Evolutionary conservation across 1,140 invertebrate species (phyloP).

Genomic region (Pollicipes pollicipes): DNA sequence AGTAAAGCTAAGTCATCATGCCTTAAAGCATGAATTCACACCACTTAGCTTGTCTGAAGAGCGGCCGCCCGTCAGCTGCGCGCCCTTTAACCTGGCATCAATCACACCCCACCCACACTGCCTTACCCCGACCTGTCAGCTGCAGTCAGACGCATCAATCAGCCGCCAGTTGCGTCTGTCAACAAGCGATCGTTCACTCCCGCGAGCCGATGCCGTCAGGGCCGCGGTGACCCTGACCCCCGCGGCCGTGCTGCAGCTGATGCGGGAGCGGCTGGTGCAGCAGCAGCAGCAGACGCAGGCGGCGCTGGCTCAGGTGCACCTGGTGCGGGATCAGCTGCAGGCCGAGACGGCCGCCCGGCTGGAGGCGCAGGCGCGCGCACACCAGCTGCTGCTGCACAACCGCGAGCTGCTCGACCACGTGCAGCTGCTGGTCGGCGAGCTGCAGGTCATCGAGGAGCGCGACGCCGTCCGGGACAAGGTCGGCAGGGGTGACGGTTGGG

Average conservation of each 20-base stretch:
- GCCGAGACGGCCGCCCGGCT: slow-evolving; percentile 82
- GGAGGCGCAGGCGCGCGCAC: slow-evolving; percentile 82
- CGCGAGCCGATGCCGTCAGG: too few relatives aligned
- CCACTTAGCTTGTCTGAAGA: too few relatives aligned
- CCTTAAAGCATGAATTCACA: too few relatives aligned
- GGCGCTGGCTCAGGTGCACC: slow-evolving; percentile 71
- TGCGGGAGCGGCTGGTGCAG: slow-evolving; percentile 79
- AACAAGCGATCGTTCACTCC: too few relatives aligned
- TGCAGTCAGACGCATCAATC: too few relatives aligned
- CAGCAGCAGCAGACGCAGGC: slow-evolving; percentile 84
- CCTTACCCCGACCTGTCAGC: too few relatives aligned
- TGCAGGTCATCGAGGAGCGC: slow-evolving; percentile 52
- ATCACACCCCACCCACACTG: too few relatives aligned
- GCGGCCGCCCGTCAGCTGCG: too few relatives aligned
- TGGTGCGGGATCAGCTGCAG: slow-evolving; percentile 79
- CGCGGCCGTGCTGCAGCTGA: slow-evolving; percentile 33
- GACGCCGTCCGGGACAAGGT: neutral
- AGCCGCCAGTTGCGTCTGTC: too few relatives aligned
- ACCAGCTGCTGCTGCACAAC: slow-evolving; percentile 84
- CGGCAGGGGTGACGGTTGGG: too few relatives aligned
- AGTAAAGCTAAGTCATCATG: too few relatives aligned
- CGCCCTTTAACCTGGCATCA: too few relatives aligned
- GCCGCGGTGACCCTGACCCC: neutral
- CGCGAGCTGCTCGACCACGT: slow-evolving; percentile 86
- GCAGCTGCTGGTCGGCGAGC: slow-evolving; percentile 59